A percentile compares a stretch with the other conserved stretches of the same genome.
phyloP scores from a whole-genome alignment of 2,888 invertebrate species.

The Isotomurus palustris region DNA sequence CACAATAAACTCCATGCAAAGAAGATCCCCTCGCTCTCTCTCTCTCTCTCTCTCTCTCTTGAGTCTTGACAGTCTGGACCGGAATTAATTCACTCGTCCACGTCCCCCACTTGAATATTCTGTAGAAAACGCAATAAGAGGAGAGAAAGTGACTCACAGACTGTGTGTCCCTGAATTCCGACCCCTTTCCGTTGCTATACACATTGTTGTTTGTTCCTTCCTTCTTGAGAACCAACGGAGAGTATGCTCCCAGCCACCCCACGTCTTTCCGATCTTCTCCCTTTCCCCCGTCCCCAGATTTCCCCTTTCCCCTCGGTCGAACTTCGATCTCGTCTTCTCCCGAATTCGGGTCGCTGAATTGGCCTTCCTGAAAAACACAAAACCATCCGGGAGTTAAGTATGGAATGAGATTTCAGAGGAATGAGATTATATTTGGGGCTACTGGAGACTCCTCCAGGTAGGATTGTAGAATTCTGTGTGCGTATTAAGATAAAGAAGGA shows the following conservation, averaged over 20 bases:
- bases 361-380: neutral
- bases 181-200: slow-evolving; percentile 44
- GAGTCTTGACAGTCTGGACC: neutral
- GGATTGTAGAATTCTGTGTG: too few species aligned
- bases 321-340: slow-evolving; percentile 1
- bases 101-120: slow-evolving; percentile 12
- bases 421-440: too few species aligned
- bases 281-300: neutral
- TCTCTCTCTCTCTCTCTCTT: slow-evolving; percentile 1
- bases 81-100: neutral
- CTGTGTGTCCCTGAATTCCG: slow-evolving; percentile 45
- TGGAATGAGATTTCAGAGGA: too few species aligned
- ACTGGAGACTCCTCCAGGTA: too few species aligned
- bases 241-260: slow-evolving; percentile 74
- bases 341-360: neutral
- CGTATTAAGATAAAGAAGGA: too few species aligned
- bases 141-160: slow-evolving; percentile 38
- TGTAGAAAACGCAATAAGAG: neutral
- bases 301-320: neutral
- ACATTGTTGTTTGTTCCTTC: slow-evolving; percentile 41
- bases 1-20: slow-evolving; percentile 9
- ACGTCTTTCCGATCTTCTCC: slow-evolving; percentile 4
- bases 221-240: slow-evolving; percentile 55
- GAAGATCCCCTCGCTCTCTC: neutral
- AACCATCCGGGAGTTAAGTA: neutral